These are phyloP conservation scores for Allobates femoralis DNA, from an alignment of 2,797 vertebrate species.

Conservation along the genomic window DNA sequence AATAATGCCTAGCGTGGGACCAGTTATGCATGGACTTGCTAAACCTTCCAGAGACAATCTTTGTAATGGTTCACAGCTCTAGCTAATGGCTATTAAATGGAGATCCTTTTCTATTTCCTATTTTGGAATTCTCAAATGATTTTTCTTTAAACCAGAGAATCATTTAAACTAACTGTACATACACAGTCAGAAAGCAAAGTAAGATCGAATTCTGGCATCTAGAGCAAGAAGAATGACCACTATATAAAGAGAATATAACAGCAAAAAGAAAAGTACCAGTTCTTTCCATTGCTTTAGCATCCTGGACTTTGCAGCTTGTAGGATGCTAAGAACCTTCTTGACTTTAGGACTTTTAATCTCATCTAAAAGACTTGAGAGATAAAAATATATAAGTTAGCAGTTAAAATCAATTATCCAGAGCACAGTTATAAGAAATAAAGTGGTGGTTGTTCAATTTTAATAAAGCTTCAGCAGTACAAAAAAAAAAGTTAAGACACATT, in stretches of 20 bases:
- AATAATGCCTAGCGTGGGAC: no score
- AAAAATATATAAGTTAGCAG: constrained; percentile 5
- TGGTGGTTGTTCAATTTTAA: no score
- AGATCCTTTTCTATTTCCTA: not conserved
- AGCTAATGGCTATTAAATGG: not conserved
- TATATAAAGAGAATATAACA: not conserved
- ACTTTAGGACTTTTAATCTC: constrained; percentile 81
- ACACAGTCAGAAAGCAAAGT: not conserved
- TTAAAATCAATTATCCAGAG: not conserved
- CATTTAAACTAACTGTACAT: not conserved
- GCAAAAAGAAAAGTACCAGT: constrained; percentile 72
- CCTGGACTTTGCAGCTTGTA: constrained; percentile 81
- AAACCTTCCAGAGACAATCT: no score
- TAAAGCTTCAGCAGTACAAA: no score
- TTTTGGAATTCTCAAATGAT: no score
- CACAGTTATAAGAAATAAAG: no score
- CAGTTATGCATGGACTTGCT: no score
- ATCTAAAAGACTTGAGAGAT: constrained; percentile 79
- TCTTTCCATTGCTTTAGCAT: constrained; percentile 79
- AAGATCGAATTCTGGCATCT: not conserved
- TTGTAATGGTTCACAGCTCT: no score
- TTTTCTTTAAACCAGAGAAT: not conserved
- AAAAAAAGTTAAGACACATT: no score
- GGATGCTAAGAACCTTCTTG: constrained; percentile 81
- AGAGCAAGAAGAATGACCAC: not conserved